Base-by-base conservation (phyloP, 1,140 invertebrate species). In the Drosophila virilis region DNA sequence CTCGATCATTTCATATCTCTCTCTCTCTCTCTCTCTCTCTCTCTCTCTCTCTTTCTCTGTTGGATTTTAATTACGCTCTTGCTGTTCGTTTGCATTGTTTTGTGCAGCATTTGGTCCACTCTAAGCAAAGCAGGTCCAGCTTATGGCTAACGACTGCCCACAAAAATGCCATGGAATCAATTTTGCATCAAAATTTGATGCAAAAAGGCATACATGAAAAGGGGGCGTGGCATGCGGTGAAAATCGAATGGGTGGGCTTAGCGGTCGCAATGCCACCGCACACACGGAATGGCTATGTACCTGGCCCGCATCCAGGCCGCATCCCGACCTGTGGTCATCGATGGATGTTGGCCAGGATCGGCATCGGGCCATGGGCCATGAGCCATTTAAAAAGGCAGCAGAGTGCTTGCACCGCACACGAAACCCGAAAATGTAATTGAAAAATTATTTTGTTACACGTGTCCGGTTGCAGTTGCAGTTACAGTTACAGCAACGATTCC, bases 371-470 rank as follows among this genome's bases (percentile, higher is more conserved):
- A 2, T 2, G 22, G 22, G 2, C 22, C 2, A 22, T 22, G 22
- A 2, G 22, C 22, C 28, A 51, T 78, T 71, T 17, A 6, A 66
- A 74, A 79, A 77, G 52, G 75, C 57, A 80, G 61, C 77, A 68
- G 55, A 35, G 40, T 12, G 55, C 72, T 62, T 33, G 70, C 46
- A 79, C 77, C 77, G 54, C 82, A 78, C 68, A 72, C 65, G 70
- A 80, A 85, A 82, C 83, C 82, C 78, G 75, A 85, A 85, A 88
- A 85, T 88, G 82, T 85, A 85, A 85, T 85, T 85, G 82, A 85
- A 85, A 85, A 85, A 85, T 85, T 82, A 85, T 85, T 85, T 86
- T 85, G 83, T 86, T 85, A 67, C 83, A 86, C 75, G 65, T 84
- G 81, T 80, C 78, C 69, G 54, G 69, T 8, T 62, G 60, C 45